These are phyloP conservation scores for Lophochroa leadbeateri DNA, from an alignment of 2,113 vertebrate genomes.

Conservation along the genomic window DNA sequence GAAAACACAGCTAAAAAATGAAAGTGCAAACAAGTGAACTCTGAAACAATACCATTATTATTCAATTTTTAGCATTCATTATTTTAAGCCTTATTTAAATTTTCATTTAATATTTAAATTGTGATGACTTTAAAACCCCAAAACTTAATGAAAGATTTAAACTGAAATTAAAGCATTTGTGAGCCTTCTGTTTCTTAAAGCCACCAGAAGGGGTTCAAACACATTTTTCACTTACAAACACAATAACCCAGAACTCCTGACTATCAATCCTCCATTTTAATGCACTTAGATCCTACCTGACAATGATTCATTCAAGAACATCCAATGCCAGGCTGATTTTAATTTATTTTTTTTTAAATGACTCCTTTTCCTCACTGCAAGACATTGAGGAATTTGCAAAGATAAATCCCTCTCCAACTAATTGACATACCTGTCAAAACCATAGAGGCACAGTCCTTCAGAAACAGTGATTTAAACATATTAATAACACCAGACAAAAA, in stretches of 20 bases:
- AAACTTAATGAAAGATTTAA: not conserved
- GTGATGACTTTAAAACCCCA: not conserved
- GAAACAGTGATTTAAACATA: not conserved
- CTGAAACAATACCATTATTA: not conserved
- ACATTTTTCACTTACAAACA: not conserved
- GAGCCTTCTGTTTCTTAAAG: not conserved
- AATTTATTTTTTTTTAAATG: not conserved
- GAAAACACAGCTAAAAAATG: not conserved
- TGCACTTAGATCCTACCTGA: not conserved
- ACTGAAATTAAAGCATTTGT: not conserved
- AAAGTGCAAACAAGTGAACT: not conserved
- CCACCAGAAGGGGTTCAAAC: not conserved
- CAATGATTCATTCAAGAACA: not conserved
- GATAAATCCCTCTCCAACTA: not conserved
- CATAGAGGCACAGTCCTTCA: not conserved
- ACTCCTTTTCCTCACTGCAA: not conserved
- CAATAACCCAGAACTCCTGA: not conserved
- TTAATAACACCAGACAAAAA: not conserved
- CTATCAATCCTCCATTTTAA: not conserved
- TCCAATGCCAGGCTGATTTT: not conserved
- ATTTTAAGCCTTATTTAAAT: not conserved
- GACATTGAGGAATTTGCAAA: not conserved
- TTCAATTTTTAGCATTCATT: not conserved
- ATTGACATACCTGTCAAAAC: not conserved
- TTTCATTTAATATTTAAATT: not conserved